These are phyloP conservation scores for Papilio protenor DNA, from an alignment of 2,888 invertebrate species.

Conservation along the genomic window DNA sequence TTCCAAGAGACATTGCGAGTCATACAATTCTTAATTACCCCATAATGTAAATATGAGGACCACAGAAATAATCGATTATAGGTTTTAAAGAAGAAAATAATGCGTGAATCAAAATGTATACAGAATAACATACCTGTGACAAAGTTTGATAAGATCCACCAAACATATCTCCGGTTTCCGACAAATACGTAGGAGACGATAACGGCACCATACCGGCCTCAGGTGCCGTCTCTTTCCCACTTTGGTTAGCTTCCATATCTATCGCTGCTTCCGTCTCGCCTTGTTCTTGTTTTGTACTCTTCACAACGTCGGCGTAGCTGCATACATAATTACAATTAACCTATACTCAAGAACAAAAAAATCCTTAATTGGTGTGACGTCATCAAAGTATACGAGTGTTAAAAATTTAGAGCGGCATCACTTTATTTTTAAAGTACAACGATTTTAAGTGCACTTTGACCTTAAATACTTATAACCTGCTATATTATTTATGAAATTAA, in stretches of 20 bases:
- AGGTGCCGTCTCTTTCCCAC: conserved; percentile 53
- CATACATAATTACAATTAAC: conserved; percentile 48
- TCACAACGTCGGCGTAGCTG: conserved; percentile 89
- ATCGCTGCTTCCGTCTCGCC: conserved; percentile 54
- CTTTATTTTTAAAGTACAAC: too few species aligned
- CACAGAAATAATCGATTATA: too few species aligned
- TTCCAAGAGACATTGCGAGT: too few species aligned
- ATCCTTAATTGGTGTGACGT: background rate
- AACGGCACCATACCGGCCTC: conserved; percentile 56
- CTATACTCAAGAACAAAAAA: background rate
- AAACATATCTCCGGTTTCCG: conserved; percentile 64
- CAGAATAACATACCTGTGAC: conserved; percentile 57
- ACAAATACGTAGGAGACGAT: conserved; percentile 67
- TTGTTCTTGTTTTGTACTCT: conserved; percentile 74
- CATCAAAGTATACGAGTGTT: background rate
- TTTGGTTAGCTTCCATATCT: conserved; percentile 53
- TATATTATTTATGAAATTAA: too few species aligned
- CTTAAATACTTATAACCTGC: too few species aligned
- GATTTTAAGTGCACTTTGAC: too few species aligned
- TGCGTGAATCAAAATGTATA: background rate
- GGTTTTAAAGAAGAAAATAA: background rate
- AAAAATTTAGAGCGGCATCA: too few species aligned
- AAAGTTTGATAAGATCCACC: conserved; percentile 56
- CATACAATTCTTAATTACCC: too few species aligned
- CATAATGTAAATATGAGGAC: too few species aligned